Percentiles rank a stretch among this genome's conserved stretches.
Evolutionary conservation across 2,797 vertebrate species (phyloP).

Genomic region (Coranthus polyacanthus): DNA sequence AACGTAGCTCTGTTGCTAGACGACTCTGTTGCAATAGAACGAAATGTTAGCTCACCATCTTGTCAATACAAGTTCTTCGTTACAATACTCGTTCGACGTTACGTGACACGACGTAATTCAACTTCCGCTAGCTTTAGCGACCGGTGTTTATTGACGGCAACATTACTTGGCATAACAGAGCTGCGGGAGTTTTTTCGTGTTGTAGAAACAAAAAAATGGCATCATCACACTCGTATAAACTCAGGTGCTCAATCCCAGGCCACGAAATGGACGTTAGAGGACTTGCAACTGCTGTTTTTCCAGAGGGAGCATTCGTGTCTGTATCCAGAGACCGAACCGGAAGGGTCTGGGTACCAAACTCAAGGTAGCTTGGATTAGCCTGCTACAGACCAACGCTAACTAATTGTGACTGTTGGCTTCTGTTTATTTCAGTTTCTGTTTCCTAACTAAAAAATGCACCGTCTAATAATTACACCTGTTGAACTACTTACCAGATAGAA

Average conservation of each 20-base stretch:
- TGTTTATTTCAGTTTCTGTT: not conserved
- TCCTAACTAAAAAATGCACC: fast-evolving
- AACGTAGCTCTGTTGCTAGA: no score
- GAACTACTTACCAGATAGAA: fast-evolving
- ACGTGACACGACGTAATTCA: conserved; percentile 36
- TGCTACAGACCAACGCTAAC: conserved; percentile 30
- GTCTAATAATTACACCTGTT: fast-evolving
- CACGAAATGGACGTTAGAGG: conserved; percentile 96
- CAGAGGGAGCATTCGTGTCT: conserved; percentile 92
- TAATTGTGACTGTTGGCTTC: not conserved
- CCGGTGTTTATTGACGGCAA: conserved; percentile 74
- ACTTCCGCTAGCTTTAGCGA: conserved; percentile 68
- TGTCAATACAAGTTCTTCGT: not conserved
- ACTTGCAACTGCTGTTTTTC: conserved; percentile 83
- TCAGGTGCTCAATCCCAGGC: conserved; percentile 91
- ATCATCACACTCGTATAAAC: conserved; percentile 85
- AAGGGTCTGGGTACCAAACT: conserved; percentile 93
- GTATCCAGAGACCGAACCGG: conserved; percentile 96
- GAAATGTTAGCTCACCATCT: no score
- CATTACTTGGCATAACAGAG: conserved; percentile 41
- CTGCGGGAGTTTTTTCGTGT: conserved; percentile 20
- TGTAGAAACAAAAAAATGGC: conserved; percentile 74
- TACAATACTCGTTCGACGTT: not conserved
- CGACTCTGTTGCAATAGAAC: no score
- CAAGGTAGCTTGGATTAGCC: conserved; percentile 83